Base-by-base conservation (phyloP, 1,140 invertebrate genomes). In the Phenacoccus solenopsis region DNA sequence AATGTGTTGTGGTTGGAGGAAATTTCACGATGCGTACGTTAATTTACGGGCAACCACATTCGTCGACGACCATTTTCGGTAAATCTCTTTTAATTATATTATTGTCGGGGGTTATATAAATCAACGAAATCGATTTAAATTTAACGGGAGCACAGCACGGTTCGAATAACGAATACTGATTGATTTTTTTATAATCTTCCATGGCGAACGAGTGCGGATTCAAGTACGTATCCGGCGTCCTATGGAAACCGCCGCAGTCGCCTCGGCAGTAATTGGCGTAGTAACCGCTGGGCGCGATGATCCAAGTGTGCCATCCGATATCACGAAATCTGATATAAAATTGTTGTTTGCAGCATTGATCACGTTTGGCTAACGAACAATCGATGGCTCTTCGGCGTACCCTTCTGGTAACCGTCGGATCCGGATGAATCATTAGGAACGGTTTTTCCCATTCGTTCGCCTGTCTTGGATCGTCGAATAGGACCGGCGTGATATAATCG, bases 31-130 rank as follows among this genome's bases (percentile, higher is more conserved):
- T n/a, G n/a, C n/a, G n/a, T n/a, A n/a, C n/a, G n/a, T n/a, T n/a
- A n/a, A 21, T 76, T 80, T 86, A 95, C 70, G 91, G 90, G 81
- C 94, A 97, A 69, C 94, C 93, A 80, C 94, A 98, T 82, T 96
- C 91, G 79, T 96, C 92, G 28, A 96, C 92, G 72, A 95, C 90
- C 93, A 97, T 97, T 83, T 94, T 94, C 73, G 94, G 93, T 76
- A 98, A 81, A 81, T 96, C 91, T 74, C 91, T 84, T 79, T 95
- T 95, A 77, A 96, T 92, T 77, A 96, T 93, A 79, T 92, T 94
- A 71, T 87, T 86, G 79, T 93, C 88, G 64, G 89, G 88, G 72
- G 92, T 92, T 80, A 94, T 94, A 80, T 98, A 96, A 74, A 96
- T 93, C 74, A 98, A 82, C 68, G 92, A 93, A 85, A 96, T 90